A percentile compares a stretch with the other conserved stretches of the same genome.
These are phyloP conservation scores for Grammomys surdaster DNA, from an alignment of 2,113 vertebrate species.

Conservation along the genomic window DNA sequence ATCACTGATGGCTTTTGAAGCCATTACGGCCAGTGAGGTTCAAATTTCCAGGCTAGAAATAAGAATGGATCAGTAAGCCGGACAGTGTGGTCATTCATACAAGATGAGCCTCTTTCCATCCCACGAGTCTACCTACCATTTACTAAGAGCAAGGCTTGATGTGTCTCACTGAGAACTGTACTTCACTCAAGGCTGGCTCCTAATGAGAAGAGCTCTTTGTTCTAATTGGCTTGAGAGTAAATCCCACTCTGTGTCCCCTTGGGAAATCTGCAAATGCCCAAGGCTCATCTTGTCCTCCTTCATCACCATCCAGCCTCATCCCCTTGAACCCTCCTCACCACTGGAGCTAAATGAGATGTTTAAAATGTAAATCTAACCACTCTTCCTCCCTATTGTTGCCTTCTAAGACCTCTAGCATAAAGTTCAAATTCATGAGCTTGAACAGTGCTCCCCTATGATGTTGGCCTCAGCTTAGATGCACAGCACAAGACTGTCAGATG, in stretches of 20 bases:
- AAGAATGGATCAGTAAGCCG: not conserved
- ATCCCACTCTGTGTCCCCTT: not conserved
- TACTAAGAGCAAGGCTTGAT: not conserved
- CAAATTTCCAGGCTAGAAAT: conserved; percentile 14
- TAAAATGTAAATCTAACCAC: conserved; percentile 6
- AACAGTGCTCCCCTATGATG: not conserved
- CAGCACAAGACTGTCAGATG: not conserved
- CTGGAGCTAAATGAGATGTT: not conserved
- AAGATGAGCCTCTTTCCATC: not conserved
- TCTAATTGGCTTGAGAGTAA: conserved; percentile 53
- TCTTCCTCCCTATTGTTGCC: not conserved
- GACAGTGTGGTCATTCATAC: not conserved
- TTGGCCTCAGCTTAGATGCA: not conserved
- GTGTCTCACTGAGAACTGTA: not conserved
- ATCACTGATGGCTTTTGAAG: not conserved
- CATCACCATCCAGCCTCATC: conserved; percentile 19
- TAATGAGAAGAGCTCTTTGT: conserved; percentile 58
- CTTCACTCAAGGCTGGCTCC: not conserved
- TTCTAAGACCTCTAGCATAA: not conserved
- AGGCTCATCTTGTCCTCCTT: conserved; percentile 54
- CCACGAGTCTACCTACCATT: not conserved
- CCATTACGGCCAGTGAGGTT: not conserved
- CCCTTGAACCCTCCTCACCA: not conserved
- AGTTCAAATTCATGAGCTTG: not conserved
- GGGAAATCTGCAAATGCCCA: conserved; percentile 55